Conservation (phyloP, 2,888 invertebrate species). For the Acanthosepion esculentum region DNA sequence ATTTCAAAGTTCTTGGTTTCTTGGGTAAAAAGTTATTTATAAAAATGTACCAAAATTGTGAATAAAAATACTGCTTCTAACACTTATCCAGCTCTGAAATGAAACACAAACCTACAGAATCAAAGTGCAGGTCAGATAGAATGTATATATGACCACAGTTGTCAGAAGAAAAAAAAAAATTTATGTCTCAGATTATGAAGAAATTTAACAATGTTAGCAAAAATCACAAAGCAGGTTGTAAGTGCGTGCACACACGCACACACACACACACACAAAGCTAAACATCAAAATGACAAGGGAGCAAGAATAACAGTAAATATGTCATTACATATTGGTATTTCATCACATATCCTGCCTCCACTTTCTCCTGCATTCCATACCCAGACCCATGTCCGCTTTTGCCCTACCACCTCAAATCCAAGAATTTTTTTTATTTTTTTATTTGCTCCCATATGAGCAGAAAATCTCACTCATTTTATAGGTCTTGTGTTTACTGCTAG, state of each 20-base stretch:
- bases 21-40: too few relatives aligned
- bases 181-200: not conserved
- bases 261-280: not conserved
- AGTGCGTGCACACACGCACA: not conserved
- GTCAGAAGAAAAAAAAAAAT: not conserved
- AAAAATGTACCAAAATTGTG: not conserved
- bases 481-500: not conserved
- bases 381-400: too few relatives aligned
- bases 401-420: too few relatives aligned
- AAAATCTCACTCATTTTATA: too few relatives aligned
- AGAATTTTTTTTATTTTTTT: too few relatives aligned
- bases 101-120: not conserved
- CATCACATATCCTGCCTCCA: not conserved
- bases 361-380: not conserved
- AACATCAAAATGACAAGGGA: not conserved
- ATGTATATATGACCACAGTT: not conserved
- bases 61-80: too few relatives aligned
- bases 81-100: not conserved
- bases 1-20: too few relatives aligned
- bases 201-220: not conserved
- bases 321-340: not conserved
- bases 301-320: not conserved
- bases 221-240: not conserved
- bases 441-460: too few relatives aligned
- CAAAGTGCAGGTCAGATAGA: not conserved